Evolutionary conservation across 2,113 vertebrate genomes (phyloP).

Genomic region (Mormyrus iriodes): DNA sequence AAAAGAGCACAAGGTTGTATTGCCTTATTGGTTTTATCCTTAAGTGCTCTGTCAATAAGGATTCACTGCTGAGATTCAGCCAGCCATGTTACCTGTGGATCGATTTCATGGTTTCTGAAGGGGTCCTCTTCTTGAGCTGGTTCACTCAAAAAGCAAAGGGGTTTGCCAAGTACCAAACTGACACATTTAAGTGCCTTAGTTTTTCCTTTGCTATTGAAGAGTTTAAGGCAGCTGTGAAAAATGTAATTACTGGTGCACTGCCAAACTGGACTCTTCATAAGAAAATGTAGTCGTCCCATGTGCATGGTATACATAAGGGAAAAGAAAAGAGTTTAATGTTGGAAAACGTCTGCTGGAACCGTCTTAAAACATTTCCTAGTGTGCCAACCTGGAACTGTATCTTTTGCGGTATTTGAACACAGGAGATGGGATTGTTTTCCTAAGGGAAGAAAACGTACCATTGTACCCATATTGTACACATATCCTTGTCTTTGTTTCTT

Average conservation of each 20-base stretch:
- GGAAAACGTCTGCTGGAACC: not conserved
- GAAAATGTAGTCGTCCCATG: not conserved
- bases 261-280: not conserved
- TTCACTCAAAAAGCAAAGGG: not conserved
- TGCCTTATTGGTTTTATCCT: not conserved
- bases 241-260: not conserved
- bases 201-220: constrained; percentile 5
- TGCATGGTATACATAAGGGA: not conserved
- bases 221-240: not conserved
- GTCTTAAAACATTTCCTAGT: not conserved
- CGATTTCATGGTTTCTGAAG: not conserved
- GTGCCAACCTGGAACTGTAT: not conserved
- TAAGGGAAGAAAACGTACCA: not conserved
- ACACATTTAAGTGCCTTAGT: constrained; percentile 4
- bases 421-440: not conserved
- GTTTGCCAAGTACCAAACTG: not conserved
- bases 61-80: not conserved
- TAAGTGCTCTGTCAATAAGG: not conserved
- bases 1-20: not conserved
- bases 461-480: not conserved
- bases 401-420: not conserved
- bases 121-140: not conserved
- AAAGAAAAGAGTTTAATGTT: not conserved
- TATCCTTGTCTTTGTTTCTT: not conserved
- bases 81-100: not conserved